Percentiles rank a stretch among this genome's conserved stretches.
phyloP scores from a whole-genome alignment of 1,140 invertebrate species.

The Asbolus verrucosus region DNA sequence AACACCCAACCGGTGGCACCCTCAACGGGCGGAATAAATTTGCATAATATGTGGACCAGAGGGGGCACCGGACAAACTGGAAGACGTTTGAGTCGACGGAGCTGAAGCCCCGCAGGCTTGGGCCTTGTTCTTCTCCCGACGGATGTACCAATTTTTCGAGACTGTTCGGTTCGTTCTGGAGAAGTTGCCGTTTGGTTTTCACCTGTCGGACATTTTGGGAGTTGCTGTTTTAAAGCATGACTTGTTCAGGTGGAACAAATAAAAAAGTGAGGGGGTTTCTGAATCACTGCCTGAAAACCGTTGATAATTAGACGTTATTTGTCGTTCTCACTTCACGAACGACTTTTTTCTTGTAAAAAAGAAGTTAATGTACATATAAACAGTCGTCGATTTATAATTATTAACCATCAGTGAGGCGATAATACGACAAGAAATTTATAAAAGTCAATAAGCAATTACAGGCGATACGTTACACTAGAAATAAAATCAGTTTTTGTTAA shows the following conservation, averaged over 20 bases:
- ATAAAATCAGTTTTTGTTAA: too few relatives aligned
- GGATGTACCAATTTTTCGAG: not conserved
- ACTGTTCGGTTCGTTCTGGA: not conserved
- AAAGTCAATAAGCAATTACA: too few relatives aligned
- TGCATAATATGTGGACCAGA: constrained; percentile 23
- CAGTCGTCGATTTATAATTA: too few relatives aligned
- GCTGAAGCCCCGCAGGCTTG: too few relatives aligned
- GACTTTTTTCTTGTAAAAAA: too few relatives aligned
- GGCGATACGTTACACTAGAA: too few relatives aligned
- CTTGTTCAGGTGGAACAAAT: constrained; percentile 35
- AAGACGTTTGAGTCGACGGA: too few relatives aligned
- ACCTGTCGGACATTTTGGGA: constrained; percentile 29
- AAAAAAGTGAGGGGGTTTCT: constrained; percentile 15
- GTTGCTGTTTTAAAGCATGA: constrained; percentile 16
- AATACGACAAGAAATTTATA: too few relatives aligned
- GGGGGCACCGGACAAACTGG: too few relatives aligned
- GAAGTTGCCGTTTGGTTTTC: not conserved
- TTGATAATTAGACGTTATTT: constrained; percentile 38
- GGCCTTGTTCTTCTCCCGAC: too few relatives aligned
- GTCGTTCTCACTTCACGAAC: not conserved
- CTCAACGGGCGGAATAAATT: constrained; percentile 33
- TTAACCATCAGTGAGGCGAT: too few relatives aligned
- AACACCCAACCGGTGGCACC: constrained; percentile 12
- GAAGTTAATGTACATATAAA: too few relatives aligned
- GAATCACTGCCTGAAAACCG: constrained; percentile 35